A percentile compares a stretch with the other conserved stretches of the same genome.
Evolutionary conservation across 2,888 invertebrate genomes (phyloP).

Genomic region (Andricus curvator): DNA sequence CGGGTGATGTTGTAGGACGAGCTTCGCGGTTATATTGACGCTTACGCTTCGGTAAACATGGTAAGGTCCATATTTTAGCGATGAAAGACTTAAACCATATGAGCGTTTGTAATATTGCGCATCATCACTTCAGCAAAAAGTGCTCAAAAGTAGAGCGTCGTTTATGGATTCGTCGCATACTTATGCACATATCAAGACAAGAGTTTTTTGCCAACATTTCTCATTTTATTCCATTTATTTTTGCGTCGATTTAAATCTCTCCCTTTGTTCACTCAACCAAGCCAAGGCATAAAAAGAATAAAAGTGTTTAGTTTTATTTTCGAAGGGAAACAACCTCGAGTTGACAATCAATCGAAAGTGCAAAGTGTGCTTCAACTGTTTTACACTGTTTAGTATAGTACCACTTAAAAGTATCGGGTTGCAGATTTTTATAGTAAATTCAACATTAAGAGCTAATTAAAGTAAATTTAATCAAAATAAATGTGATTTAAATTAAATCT

Average conservation of each 20-base stretch:
- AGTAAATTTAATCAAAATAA: too few relatives aligned
- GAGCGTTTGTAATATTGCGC: not conserved
- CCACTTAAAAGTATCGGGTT: not conserved
- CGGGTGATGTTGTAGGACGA: too few relatives aligned
- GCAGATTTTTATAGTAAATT: too few relatives aligned
- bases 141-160: not conserved
- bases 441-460: too few relatives aligned
- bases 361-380: not conserved
- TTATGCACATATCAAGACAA: not conserved
- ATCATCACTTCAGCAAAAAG: slow-evolving; percentile 7
- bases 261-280: not conserved
- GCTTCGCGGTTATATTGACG: slow-evolving; percentile 1
- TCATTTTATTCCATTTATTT: slow-evolving; percentile 7
- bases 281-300: not conserved
- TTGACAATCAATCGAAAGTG: slow-evolving; percentile 1
- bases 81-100: not conserved
- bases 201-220: not conserved
- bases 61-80: not conserved
- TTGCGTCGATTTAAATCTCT: not conserved
- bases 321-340: not conserved
- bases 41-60: not conserved
- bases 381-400: not conserved
- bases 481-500: too few relatives aligned
- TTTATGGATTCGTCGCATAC: not conserved
- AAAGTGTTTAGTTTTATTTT: not conserved